Evolutionary conservation across 30 jellyfish, hydroid and myxozoan species (phyloP), one percentile per base, ranked within the genome.

Genomic region (Hydractinia symbiolongicarpus): DNA sequence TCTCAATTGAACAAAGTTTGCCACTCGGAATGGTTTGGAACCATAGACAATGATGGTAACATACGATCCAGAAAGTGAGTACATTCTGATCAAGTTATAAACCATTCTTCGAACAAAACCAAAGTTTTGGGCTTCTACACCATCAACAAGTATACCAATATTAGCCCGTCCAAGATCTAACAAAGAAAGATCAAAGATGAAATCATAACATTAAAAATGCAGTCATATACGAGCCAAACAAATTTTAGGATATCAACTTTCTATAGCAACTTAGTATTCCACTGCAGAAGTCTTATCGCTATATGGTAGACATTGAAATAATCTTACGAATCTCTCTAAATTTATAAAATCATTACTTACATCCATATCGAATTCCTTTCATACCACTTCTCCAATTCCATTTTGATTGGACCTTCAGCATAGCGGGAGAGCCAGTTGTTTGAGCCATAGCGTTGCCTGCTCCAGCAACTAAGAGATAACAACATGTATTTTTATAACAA

Each of bases 161-260:
- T 93, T 93, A 50, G 98, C 96, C 20, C 96, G 89, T 51, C 97
- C 95, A 14, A 87, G 90, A 76, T 77, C 98, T 93, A 64, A 5
- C 70, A 30, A 14, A 72, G 56, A 60, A 69, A 66, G 68, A 80
- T 15, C 21, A 14, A 6, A 64, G 40, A 30, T 30, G 44, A 30
- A 30, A 64, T 7, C 74, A 64, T n/a, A 64, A 64, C 74, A 64
- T 7, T 64, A 11, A 13, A 58, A 3, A 58, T 11, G 19, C 19
- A 58, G 69, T 16, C 69, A 58, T 58, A 3, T 58, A 11, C 44
- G 2, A 30, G 44, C 44, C 44, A 30, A 30, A 30, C 44, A 30
- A 30, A 30, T 30, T 30, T 30, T 30, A 30, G 44, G 44, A 30
- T 30, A 30, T 30, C 44, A 30, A 30, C 44, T 30, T 13, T 60